Conservation (phyloP, 2,888 invertebrate species). For the Leptopterna dolabrata region DNA sequence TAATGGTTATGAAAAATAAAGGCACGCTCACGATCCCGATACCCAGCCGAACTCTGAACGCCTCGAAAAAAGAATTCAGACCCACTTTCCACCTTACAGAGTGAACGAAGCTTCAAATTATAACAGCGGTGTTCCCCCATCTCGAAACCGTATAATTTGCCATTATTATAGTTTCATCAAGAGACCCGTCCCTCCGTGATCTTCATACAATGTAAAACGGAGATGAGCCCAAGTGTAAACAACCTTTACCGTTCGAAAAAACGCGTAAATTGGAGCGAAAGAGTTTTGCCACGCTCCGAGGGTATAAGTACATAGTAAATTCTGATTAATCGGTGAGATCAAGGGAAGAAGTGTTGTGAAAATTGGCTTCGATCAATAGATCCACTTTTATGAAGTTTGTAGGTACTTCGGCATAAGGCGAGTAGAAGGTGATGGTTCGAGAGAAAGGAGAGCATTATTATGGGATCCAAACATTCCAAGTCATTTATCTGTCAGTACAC, state of each 20-base stretch:
- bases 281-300: background rate
- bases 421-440: background rate
- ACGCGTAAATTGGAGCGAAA: background rate
- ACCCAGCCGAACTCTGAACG: background rate
- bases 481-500: background rate
- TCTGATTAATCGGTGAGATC: background rate
- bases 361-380: slow-evolving; percentile 5
- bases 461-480: background rate
- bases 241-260: slow-evolving; percentile 26
- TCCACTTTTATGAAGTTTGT: background rate
- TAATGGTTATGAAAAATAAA: slow-evolving; percentile 2
- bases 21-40: background rate
- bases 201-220: slow-evolving; percentile 31
- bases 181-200: background rate
- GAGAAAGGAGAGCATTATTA: background rate
- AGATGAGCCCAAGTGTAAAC: slow-evolving; percentile 20
- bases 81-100: background rate
- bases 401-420: background rate
- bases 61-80: background rate
- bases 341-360: slow-evolving; percentile 22
- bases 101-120: background rate
- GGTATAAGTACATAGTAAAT: background rate
- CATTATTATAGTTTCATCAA: slow-evolving; percentile 39
- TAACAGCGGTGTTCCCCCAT: background rate
- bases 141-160: slow-evolving; percentile 27